These are phyloP conservation scores for Aphodius granarius DNA, from an alignment of 2,888 invertebrate genomes.

Conservation along the genomic window DNA sequence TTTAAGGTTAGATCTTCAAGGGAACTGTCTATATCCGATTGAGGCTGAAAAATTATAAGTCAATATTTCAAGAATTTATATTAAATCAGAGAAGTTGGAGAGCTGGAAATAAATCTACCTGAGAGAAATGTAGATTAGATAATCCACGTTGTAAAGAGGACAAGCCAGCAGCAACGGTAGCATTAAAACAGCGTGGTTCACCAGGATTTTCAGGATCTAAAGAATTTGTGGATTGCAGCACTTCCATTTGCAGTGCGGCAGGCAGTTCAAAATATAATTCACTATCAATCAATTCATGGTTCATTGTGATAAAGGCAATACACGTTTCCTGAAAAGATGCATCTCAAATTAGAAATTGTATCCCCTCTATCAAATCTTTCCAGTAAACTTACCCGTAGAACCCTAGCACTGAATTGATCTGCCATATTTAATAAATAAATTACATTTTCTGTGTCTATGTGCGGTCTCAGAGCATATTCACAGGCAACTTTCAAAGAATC, in stretches of 20 bases:
- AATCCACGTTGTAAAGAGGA: background rate
- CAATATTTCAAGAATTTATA: too few species aligned
- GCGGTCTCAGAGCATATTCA: conserved; percentile 62
- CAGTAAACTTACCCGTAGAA: conserved; percentile 55
- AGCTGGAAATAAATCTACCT: background rate
- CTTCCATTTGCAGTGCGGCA: conserved; percentile 60
- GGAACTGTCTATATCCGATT: conserved; percentile 37
- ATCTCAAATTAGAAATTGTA: background rate
- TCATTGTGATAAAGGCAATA: conserved; percentile 57
- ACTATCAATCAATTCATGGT: conserved; percentile 58
- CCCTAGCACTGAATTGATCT: conserved; percentile 65
- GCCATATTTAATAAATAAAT: conserved; percentile 67
- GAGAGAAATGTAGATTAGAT: background rate
- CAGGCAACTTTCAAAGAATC: conserved; percentile 66
- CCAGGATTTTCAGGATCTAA: background rate
- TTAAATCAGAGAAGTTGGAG: too few species aligned
- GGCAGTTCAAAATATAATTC: conserved; percentile 62
- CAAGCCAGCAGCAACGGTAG: background rate
- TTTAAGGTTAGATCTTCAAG: conserved; percentile 44
- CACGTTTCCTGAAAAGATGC: conserved; percentile 54
- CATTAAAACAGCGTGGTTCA: background rate
- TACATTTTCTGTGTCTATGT: conserved; percentile 65
- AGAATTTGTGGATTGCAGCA: background rate
- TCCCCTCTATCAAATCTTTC: background rate
- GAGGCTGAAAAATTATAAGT: too few species aligned